Conservation (phyloP, 1,140 invertebrate species). For the Pseudomyrmex cubaensis region DNA sequence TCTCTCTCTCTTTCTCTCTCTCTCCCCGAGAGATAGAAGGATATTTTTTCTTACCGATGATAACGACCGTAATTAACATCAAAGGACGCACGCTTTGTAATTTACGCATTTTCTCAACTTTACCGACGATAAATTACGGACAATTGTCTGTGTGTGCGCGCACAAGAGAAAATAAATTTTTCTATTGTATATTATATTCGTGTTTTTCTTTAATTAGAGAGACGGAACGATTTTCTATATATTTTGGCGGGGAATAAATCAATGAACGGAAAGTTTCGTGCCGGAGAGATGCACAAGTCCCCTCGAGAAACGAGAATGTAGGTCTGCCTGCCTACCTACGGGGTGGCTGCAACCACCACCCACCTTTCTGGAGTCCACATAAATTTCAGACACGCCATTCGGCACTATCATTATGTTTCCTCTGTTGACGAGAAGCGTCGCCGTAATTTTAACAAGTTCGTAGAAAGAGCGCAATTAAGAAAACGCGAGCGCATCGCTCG, state of each 20-base stretch:
- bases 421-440: constrained; percentile 67
- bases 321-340: constrained; percentile 38
- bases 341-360: constrained; percentile 65
- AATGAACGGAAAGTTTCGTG: constrained; percentile 58
- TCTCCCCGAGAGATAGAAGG: not conserved
- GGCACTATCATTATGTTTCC: constrained; percentile 73
- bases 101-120: constrained; percentile 20
- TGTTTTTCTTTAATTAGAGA: constrained; percentile 51
- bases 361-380: constrained; percentile 61
- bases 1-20: not conserved
- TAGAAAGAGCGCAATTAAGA: constrained; percentile 58
- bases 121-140: constrained; percentile 37
- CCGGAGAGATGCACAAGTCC: constrained; percentile 25
- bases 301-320: constrained; percentile 49
- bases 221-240: constrained; percentile 41
- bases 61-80: constrained; percentile 34
- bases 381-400: constrained; percentile 73
- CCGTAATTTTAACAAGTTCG: constrained; percentile 64
- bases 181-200: constrained; percentile 8
- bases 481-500: constrained; percentile 48
- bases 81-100: constrained; percentile 22
- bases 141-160: not conserved
- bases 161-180: not conserved
- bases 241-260: constrained; percentile 55
- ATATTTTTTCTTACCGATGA: constrained; percentile 30